Percentiles rank a stretch among this genome's conserved stretches.
Conservation (phyloP, 2,888 invertebrate genomes). For the Cancer borealis region DNA sequence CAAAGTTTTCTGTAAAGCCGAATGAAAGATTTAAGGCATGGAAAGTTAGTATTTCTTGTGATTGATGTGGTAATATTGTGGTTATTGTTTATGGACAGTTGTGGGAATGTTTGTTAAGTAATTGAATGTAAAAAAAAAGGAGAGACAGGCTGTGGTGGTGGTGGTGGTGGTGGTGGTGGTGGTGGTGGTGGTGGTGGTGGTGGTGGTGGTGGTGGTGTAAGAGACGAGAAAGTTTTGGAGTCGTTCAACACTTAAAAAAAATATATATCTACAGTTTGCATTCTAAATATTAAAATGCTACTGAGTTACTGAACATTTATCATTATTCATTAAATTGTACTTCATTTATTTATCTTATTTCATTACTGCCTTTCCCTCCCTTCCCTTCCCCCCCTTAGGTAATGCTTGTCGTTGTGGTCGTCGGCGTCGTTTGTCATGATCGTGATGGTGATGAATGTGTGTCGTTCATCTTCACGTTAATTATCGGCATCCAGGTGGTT, state of each 20-base stretch:
- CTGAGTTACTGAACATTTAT: neutral
- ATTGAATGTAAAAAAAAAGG: no score
- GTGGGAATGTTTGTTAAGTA: no score
- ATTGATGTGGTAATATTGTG: no score
- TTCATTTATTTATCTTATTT: neutral
- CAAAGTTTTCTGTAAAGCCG: no score
- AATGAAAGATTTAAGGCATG: no score
- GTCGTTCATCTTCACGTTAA: neutral
- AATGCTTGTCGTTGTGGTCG: neutral
- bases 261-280: no score
- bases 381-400: neutral
- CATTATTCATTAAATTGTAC: neutral
- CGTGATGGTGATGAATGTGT: neutral
- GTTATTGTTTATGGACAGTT: no score
- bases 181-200: neutral
- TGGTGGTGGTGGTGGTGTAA: neutral
- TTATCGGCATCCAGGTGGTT: neutral
- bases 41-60: no score
- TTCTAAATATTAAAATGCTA: neutral
- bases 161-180: neutral
- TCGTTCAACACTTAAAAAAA: no score
- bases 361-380: neutral
- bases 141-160: neutral
- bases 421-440: neutral
- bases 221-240: no score